Conservation (phyloP, 2,888 invertebrate genomes). For the Argyresthia goedartella region DNA sequence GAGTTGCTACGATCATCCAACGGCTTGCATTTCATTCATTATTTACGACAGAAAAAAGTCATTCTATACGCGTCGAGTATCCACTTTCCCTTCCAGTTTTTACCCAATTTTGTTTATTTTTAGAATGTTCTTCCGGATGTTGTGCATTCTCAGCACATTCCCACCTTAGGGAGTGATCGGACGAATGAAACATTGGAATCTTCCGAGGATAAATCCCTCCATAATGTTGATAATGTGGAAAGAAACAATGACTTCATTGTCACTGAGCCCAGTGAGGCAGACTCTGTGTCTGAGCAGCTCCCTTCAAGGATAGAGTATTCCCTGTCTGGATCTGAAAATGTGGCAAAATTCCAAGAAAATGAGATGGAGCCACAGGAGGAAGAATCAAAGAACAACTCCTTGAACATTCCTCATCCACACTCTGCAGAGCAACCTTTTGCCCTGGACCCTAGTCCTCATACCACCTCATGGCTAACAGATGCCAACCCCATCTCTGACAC, state of each 20-base stretch:
- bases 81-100: constrained; percentile 28
- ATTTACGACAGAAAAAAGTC: too few species aligned
- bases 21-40: not conserved
- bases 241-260: too few species aligned
- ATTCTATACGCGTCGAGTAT: not conserved
- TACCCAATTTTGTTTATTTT: constrained; percentile 50
- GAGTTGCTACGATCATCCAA: not conserved
- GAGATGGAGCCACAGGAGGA: constrained; percentile 27
- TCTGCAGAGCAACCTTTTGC: constrained; percentile 34
- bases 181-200: too few species aligned
- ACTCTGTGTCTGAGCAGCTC: constrained; percentile 59
- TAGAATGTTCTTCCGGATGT: constrained; percentile 69
- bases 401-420: constrained; percentile 26
- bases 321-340: constrained; percentile 34
- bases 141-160: constrained; percentile 63
- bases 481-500: constrained; percentile 36
- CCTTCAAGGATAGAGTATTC: constrained; percentile 49
- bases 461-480: constrained; percentile 45
- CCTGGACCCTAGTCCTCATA: constrained; percentile 36
- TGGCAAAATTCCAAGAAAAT: constrained; percentile 17
- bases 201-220: too few species aligned
- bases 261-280: constrained; percentile 35
- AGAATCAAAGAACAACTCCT: constrained; percentile 28
- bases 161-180: constrained; percentile 35
- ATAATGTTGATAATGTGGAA: too few species aligned